These are phyloP conservation scores for Calonectris borealis DNA, from an alignment of 2,113 vertebrate species.

Conservation along the genomic window DNA sequence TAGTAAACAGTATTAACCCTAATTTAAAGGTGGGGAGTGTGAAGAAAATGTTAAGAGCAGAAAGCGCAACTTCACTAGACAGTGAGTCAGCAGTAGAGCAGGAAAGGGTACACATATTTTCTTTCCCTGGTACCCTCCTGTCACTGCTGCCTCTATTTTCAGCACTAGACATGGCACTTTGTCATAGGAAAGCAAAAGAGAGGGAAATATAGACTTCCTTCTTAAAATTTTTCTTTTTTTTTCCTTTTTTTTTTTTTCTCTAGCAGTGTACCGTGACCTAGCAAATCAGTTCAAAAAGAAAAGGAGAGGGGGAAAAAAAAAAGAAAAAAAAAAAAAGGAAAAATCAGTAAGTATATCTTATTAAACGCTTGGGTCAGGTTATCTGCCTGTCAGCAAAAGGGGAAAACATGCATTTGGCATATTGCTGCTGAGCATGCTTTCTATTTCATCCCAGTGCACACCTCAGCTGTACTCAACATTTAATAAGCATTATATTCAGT, in stretches of 20 bases:
- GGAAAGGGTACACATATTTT: background rate
- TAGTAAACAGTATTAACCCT: background rate
- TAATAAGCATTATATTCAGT: slow-evolving; percentile 66
- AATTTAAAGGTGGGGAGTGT: background rate
- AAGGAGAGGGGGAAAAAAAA: too few species aligned
- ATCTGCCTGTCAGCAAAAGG: slow-evolving; percentile 39
- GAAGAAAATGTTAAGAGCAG: background rate
- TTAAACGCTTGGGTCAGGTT: slow-evolving; percentile 45
- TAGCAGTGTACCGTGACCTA: background rate
- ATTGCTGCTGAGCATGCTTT: slow-evolving; percentile 49
- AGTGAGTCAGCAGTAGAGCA: background rate
- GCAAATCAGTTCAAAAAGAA: background rate
- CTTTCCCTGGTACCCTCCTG: background rate
- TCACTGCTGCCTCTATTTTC: background rate
- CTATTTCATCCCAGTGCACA: slow-evolving; percentile 28
- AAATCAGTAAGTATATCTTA: slow-evolving; percentile 48
- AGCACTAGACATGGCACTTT: background rate
- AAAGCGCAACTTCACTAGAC: background rate
- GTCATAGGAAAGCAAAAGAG: background rate
- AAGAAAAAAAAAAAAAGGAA: background rate
- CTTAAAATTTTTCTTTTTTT: background rate
- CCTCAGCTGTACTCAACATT: slow-evolving; percentile 49
- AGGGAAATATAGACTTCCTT: background rate
- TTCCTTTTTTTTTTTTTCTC: background rate
- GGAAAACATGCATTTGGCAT: background rate